These are phyloP conservation scores for Myathropa florea DNA, from an alignment of 2,888 invertebrate genomes.

Conservation along the genomic window DNA sequence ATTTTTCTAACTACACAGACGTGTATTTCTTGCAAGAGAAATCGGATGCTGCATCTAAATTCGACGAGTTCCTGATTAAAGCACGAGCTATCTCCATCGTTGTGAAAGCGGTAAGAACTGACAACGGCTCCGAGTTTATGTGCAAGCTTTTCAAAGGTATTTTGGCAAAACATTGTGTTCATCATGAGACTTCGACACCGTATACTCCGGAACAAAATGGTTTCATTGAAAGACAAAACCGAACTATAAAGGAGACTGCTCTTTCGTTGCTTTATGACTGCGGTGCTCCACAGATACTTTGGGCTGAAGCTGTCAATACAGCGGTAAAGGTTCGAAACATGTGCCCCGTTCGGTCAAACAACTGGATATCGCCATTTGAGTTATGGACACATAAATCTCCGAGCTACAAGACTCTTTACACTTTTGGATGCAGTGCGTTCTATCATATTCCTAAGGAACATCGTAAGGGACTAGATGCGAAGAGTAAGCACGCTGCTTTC, in stretches of 20 bases:
- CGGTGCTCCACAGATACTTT: too few species aligned
- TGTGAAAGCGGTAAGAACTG: conserved; percentile 5
- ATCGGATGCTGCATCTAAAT: conserved; percentile 11
- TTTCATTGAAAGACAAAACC: too few species aligned
- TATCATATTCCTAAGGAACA: neutral
- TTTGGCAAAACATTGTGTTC: neutral
- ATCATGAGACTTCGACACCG: too few species aligned
- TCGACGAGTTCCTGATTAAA: conserved; percentile 4
- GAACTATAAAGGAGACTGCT: neutral
- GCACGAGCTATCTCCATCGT: conserved; percentile 6
- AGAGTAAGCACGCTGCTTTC: neutral
- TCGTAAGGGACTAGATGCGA: neutral
- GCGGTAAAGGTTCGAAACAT: too few species aligned
- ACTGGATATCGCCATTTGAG: conserved; percentile 2
- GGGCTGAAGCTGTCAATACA: neutral
- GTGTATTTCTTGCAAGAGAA: neutral
- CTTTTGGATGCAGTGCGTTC: conserved; percentile 1
- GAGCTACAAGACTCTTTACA: neutral
- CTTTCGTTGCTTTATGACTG: neutral
- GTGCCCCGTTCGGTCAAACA: neutral
- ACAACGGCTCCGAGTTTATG: neutral
- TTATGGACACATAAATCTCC: neutral
- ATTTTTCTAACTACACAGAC: neutral
- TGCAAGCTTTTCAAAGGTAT: neutral
- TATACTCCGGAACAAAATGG: too few species aligned